These are phyloP conservation scores for Brachyhypopomus gauderio DNA, from an alignment of 2,113 vertebrate genomes.

Conservation along the genomic window DNA sequence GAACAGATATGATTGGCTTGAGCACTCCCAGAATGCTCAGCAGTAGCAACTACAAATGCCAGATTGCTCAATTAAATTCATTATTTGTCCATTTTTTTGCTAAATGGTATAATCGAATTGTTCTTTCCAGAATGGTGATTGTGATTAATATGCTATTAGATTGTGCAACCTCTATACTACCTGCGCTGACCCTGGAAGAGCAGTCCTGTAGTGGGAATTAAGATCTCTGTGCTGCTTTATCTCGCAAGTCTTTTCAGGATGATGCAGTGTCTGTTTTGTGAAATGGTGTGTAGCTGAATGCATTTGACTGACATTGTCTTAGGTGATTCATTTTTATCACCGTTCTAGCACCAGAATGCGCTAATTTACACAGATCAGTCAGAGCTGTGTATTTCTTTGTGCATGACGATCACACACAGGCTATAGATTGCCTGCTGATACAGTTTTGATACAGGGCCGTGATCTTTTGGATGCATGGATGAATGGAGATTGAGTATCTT, in stretches of 20 bases:
- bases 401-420: too few species aligned
- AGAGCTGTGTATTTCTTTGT: too few species aligned
- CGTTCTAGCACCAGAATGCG: too few species aligned
- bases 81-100: neutral
- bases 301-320: too few species aligned
- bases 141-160: neutral
- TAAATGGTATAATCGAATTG: neutral
- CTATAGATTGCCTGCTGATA: too few species aligned
- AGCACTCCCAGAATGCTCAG: neutral
- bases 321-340: too few species aligned
- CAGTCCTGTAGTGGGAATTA: neutral
- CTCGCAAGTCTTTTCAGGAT: neutral
- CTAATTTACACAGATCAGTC: too few species aligned
- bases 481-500: too few species aligned
- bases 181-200: neutral
- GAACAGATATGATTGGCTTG: neutral
- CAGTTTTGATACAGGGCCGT: too few species aligned
- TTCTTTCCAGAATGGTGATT: neutral
- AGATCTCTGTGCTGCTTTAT: neutral
- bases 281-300: neutral
- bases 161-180: neutral
- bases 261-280: neutral
- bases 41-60: neutral
- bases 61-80: neutral
- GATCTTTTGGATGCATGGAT: too few species aligned